Percentiles rank a stretch among this genome's conserved stretches.
Conservation (phyloP, 2,797 vertebrate genomes). For the Melanotaenia trifasciata region DNA sequence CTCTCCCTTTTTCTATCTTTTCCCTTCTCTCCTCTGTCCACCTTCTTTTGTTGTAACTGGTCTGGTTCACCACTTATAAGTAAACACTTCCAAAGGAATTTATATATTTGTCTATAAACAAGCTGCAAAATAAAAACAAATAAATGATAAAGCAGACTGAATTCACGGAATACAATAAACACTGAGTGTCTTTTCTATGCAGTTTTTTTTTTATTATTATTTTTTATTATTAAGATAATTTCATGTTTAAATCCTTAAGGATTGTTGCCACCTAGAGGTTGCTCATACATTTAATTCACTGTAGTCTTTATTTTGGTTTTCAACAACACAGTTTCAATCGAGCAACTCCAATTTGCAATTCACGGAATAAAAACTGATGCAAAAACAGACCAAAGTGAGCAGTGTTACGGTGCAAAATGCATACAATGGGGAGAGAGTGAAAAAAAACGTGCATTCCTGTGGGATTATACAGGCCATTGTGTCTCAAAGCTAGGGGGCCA, state of each 20-base stretch:
- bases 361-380: slow-evolving; percentile 10
- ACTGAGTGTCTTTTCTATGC: slow-evolving; percentile 48
- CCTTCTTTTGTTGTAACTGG: too few relatives aligned
- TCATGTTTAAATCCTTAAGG: slow-evolving; percentile 41
- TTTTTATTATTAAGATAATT: slow-evolving; percentile 19
- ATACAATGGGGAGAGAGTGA: slow-evolving; percentile 27
- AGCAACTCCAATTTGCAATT: slow-evolving; percentile 39
- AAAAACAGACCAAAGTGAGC: slow-evolving; percentile 45
- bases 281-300: slow-evolving; percentile 42
- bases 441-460: slow-evolving; percentile 48
- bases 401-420: slow-evolving; percentile 49
- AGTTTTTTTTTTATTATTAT: slow-evolving; percentile 31
- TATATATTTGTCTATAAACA: slow-evolving; percentile 72
- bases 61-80: too few relatives aligned
- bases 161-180: slow-evolving; percentile 54
- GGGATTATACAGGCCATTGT: slow-evolving; percentile 61
- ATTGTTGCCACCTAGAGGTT: slow-evolving; percentile 64
- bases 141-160: slow-evolving; percentile 53
- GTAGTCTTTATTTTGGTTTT: slow-evolving; percentile 23
- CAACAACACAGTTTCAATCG: slow-evolving; percentile 21
- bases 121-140: slow-evolving; percentile 66
- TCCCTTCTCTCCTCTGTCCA: too few relatives aligned
- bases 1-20: too few relatives aligned
- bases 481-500: slow-evolving; percentile 42
- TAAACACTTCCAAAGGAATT: slow-evolving; percentile 67